Base-by-base conservation (phyloP, 2,888 invertebrate species). In the Hypolimnas misippus region DNA sequence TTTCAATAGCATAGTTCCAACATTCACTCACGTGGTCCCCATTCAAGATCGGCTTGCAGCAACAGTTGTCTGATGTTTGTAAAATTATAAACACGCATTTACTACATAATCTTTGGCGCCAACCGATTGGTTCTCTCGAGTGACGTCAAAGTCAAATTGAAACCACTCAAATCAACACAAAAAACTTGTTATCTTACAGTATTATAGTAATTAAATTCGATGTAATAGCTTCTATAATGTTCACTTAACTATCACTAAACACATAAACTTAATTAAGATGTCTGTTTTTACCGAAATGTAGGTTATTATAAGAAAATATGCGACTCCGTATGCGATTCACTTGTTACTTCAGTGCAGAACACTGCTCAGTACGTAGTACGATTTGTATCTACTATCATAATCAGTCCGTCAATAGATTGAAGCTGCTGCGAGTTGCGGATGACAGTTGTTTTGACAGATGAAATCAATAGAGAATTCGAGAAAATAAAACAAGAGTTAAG, bases 111-210 rank as follows among this genome's bases (percentile, higher is more conserved):
- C 71, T 72, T 73, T 69, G 66, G 73, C 84, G 84, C 78, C 79
- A 81, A 83, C 79, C 75, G 86, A 89, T 89, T 87, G 88, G 87
- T 77, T 81, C 78, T 72, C 71, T 72, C 73, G 68, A 60, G 82
- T 91, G 91, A 90, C 90, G 91, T 92, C 88, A 87, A 86, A 86
- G 86, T 87, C 81, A 85, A 86, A 83, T 83, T 70, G 65, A 70
- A 73, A 73, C 70, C 69, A 74, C 86, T 89, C 78, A 74, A 83
- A 77, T 80, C 76, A 76, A 81, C 83, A 84, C 81, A 79, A 77
- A 38, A 81, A 76, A 74, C 75, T 77, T 75, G 73, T 73, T 78
- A 76, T 74, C 75, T 71, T 70, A 71, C 61, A 70, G 77, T 76
- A 69, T 72, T 69, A 58, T 65, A 72, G 49, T 29, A 64, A 54